Percentiles rank a stretch among this genome's conserved stretches.
phyloP scores from a whole-genome alignment of 2,113 vertebrate genomes.

The human (Homo sapiens) region GRCh38 chr7:12612501-12613000 shows the following conservation, averaged over 20 bases:
- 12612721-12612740: neutral
- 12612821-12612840: conserved; percentile 32
- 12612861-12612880: conserved; percentile 43
- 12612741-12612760: neutral
- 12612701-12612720: conserved; percentile 1
- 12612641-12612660: neutral
- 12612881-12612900: conserved; percentile 37
- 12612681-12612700: neutral
- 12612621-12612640: neutral
- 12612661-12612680: neutral
- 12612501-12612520: neutral
- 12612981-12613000: neutral
- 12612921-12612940: neutral
- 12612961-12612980: conserved; percentile 4
- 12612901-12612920: conserved; percentile 56
- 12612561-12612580: neutral
- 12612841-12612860: conserved; percentile 1
- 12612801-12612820: neutral
- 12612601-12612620: neutral
- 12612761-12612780: neutral
- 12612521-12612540: neutral
- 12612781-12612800: conserved; percentile 49
- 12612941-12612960: neutral
- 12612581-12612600: neutral
- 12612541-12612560: neutral